A percentile compares a stretch with the other conserved stretches of the same genome.
Evolutionary conservation across 2,888 invertebrate genomes (phyloP).

Genomic region (Reticulitermes lucifugus): DNA sequence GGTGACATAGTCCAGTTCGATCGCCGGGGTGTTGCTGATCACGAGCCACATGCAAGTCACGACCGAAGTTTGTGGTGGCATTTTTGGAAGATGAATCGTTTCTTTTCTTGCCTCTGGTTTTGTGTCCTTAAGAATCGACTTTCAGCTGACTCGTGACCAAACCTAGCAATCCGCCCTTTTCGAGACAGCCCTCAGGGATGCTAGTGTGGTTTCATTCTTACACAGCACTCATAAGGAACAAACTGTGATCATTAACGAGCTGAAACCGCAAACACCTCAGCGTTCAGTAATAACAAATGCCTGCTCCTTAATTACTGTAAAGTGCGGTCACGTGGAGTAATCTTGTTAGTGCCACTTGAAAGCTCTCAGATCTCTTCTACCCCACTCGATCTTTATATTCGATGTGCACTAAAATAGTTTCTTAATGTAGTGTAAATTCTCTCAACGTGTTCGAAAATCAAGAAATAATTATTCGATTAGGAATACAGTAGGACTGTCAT

Average conservation of each 20-base stretch:
- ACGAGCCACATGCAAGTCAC: constrained; percentile 2
- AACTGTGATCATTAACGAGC: constrained; percentile 23
- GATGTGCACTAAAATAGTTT: no score
- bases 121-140: background rate
- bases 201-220: background rate
- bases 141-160: background rate
- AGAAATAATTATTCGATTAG: no score
- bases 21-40: background rate
- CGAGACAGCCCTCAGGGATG: background rate
- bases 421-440: no score
- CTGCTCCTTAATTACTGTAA: constrained; percentile 12
- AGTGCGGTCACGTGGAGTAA: constrained; percentile 7
- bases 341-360: background rate
- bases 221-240: background rate
- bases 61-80: background rate
- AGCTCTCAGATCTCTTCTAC: no score
- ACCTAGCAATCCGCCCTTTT: background rate
- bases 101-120: constrained; percentile 1
- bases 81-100: background rate
- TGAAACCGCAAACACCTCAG: constrained; percentile 28
- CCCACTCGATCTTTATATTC: no score
- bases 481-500: no score
- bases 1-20: background rate
- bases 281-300: constrained; percentile 27
- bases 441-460: no score